Conservation (phyloP, 2,888 invertebrate species). For the Laothoe populi region DNA sequence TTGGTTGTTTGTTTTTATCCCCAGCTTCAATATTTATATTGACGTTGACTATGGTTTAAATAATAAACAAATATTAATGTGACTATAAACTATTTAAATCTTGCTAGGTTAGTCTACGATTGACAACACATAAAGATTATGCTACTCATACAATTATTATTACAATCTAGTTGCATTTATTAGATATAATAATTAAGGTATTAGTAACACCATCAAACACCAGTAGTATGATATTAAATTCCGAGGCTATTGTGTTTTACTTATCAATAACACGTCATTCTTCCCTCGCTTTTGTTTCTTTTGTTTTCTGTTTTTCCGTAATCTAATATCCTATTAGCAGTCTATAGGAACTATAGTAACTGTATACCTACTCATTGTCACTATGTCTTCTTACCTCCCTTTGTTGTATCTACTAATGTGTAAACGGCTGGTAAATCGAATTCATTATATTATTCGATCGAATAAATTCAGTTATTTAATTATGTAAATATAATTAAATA, state of each 20-base stretch:
- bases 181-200: too few species aligned
- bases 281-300: constrained; percentile 23
- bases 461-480: too few species aligned
- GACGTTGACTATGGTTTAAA: not conserved
- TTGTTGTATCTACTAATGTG: too few species aligned
- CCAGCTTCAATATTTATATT: not conserved
- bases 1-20: not conserved
- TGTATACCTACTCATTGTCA: not conserved
- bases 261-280: constrained; percentile 1
- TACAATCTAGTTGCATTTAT: too few species aligned
- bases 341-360: not conserved
- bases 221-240: not conserved
- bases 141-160: too few species aligned
- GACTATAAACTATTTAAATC: too few species aligned
- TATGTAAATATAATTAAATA: too few species aligned
- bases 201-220: not conserved
- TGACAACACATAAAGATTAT: too few species aligned
- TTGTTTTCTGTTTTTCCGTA: constrained; percentile 17
- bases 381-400: not conserved
- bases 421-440: too few species aligned
- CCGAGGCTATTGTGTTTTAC: not conserved
- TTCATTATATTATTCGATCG: too few species aligned
- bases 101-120: too few species aligned
- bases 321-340: constrained; percentile 6
- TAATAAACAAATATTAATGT: too few species aligned